Base-by-base conservation (phyloP, 1,140 invertebrate species). In the Bradynema listronoti region DNA sequence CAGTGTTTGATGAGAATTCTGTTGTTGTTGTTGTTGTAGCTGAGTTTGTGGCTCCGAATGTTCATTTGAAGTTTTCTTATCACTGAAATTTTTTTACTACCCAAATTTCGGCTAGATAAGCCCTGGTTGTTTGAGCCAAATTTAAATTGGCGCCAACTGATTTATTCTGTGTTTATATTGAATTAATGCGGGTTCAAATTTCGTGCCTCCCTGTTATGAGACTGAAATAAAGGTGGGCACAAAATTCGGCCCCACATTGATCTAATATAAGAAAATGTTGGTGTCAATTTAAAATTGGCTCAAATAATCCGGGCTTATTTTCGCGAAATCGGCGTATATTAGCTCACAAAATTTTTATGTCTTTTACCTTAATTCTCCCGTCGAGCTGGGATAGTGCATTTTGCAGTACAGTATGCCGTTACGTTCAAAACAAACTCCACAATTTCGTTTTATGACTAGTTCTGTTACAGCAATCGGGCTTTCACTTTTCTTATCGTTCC, bases 351-450 rank as follows among this genome's bases (percentile, higher is more conserved):
- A 22, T 4, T 43, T 43, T 3, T 9, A 6, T 43, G 27, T 3
- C 22, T 43, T 43, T 43, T 9, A 3, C 81, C 95, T 94, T 19
- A 59, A 1, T 16, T 24, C 7, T 29, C 0, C 46, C 14, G 9
- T 19, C 85, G 83, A 97, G 93, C 90, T 92, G 85, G 93, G 97
- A 82, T 97, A 98, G 82, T 98, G 92, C 74, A 88, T 87, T 77
- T 88, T 85, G 82, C 93, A 98, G 83, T 93, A 97, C 22, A 97
- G 84, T 81, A 93, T 94, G 56, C 89, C 90, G 71, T 96, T 91
- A 66, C 91, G 83, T 53, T 88, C 90, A 82, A 93, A 97, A 82
- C 94, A 98, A n/a, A n/a, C n/a, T n/a, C n/a, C n/a, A n/a, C n/a
- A n/a, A n/a, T n/a, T n/a, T n/a, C n/a, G n/a, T n/a, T n/a, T n/a